Conservation (phyloP, 2,888 invertebrate species). For the Volucella inanis region DNA sequence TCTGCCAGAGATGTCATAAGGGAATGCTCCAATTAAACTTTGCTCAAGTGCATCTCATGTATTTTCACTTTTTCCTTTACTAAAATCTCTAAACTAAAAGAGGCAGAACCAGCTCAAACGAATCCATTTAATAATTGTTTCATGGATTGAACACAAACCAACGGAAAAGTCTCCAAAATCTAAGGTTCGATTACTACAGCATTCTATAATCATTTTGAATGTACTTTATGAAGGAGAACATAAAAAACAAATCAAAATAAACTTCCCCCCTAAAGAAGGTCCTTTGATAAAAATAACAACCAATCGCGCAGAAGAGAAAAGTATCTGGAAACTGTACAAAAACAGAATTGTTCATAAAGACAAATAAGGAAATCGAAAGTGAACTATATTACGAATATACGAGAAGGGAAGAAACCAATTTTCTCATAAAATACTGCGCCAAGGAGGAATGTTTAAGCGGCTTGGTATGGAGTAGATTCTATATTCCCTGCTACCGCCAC, state of each 20-base stretch:
- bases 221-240: not conserved
- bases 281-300: conserved; percentile 18
- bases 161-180: not conserved
- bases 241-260: conserved; percentile 11
- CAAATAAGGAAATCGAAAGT: conserved; percentile 47
- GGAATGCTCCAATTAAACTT: not conserved
- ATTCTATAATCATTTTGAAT: not conserved
- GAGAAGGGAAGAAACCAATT: conserved; percentile 23
- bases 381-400: conserved; percentile 31
- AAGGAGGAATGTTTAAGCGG: conserved; percentile 14
- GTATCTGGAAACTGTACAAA: not conserved
- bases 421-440: conserved; percentile 20
- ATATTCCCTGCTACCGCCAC: not conserved
- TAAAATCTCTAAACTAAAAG: not conserved
- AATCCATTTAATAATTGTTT: conserved; percentile 1
- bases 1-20: not conserved
- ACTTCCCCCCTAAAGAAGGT: conserved; percentile 12
- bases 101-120: not conserved
- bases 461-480: not conserved
- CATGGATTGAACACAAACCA: conserved; percentile 4
- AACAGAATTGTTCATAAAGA: conserved; percentile 6
- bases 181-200: not conserved
- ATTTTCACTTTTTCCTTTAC: conserved; percentile 10
- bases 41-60: conserved; percentile 27
- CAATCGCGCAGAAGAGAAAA: not conserved